Percentiles rank a stretch among this genome's conserved stretches.
Evolutionary conservation across 1,140 invertebrate genomes (phyloP).

Genomic region (Sitophilus oryzae): DNA sequence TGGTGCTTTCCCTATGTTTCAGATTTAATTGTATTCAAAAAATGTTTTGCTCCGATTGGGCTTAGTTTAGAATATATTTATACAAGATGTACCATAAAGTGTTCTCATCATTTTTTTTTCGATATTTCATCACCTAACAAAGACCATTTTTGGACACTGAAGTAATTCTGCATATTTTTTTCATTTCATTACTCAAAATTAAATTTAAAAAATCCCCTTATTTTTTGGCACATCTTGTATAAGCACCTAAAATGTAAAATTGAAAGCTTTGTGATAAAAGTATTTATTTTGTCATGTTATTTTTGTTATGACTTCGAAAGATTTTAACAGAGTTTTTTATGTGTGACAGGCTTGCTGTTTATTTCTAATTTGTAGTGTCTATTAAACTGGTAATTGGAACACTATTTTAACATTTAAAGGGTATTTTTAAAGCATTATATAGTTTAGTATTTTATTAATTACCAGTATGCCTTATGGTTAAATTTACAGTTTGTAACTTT

Average conservation of each 20-base stretch:
- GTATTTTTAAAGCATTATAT: background rate
- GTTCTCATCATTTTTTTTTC: too few relatives aligned
- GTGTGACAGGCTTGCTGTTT: background rate
- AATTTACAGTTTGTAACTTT: background rate
- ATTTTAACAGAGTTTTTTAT: background rate
- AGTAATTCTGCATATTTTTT: too few relatives aligned
- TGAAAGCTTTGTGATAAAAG: background rate
- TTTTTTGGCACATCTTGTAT: too few relatives aligned
- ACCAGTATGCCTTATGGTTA: slow-evolving; percentile 3
- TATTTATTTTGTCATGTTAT: background rate
- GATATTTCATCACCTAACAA: too few relatives aligned
- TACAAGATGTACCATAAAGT: too few relatives aligned
- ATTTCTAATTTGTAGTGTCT: background rate
- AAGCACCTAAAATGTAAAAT: background rate
- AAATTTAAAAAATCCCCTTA: too few relatives aligned
- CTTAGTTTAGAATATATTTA: too few relatives aligned
- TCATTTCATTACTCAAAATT: too few relatives aligned
- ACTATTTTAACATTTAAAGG: background rate
- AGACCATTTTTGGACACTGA: too few relatives aligned
- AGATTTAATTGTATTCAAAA: too few relatives aligned
- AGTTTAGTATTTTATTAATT: slow-evolving; percentile 2
- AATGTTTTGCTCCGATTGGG: too few relatives aligned
- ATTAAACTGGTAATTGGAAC: background rate
- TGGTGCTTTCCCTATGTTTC: too few relatives aligned
- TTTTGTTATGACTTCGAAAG: background rate